phyloP scores from a whole-genome alignment of 2,113 vertebrate species.

The Rhipidura dahli region DNA sequence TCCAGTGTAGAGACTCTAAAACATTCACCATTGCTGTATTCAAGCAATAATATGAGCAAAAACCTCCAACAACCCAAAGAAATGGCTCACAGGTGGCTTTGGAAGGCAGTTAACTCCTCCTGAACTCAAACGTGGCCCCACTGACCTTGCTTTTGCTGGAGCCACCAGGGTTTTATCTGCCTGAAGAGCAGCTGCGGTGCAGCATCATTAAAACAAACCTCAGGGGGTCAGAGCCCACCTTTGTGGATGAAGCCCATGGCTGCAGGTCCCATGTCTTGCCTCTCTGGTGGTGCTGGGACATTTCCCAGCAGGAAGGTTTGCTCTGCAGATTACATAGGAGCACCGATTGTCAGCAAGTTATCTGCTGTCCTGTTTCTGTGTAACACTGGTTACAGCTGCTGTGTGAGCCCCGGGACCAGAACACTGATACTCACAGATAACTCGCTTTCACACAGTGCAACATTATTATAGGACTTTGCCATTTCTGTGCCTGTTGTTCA shows the following conservation, averaged over 20 bases:
- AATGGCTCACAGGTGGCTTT: background rate
- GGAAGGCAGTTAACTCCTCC: background rate
- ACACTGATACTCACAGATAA: background rate
- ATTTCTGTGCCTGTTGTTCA: background rate
- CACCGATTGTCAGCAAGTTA: background rate
- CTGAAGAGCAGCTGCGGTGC: background rate
- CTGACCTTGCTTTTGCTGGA: background rate
- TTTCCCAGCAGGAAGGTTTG: background rate
- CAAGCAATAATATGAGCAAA: background rate
- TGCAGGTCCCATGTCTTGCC: background rate
- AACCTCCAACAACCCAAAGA: fast-evolving
- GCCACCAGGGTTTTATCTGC: background rate
- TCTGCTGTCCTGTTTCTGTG: background rate
- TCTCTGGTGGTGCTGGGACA: background rate
- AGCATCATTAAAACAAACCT: background rate
- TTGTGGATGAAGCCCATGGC: background rate
- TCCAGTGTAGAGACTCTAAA: background rate
- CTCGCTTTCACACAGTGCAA: background rate
- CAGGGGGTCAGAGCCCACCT: background rate
- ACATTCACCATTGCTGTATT: background rate
- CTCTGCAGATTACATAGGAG: background rate
- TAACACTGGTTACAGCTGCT: background rate
- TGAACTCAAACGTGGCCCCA: background rate
- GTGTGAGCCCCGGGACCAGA: background rate
- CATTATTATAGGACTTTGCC: background rate